Percentiles rank a stretch among this genome's conserved stretches.
Conservation (phyloP, 2,888 invertebrate species). For the Lasioglossum villosulum region DNA sequence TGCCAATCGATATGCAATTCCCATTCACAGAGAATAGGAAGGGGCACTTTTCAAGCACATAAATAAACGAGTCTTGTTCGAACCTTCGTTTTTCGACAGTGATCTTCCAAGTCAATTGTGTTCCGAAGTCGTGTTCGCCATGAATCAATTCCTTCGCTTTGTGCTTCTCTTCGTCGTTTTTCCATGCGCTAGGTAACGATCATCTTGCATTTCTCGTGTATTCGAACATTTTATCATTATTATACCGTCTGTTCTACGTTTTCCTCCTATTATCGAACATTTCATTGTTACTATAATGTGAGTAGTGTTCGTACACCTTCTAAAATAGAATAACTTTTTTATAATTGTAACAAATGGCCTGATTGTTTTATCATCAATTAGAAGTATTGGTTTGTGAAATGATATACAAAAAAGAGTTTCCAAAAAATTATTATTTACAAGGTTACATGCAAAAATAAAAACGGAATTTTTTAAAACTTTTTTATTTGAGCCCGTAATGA, state of each 20-base stretch:
- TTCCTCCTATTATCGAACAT: not conserved
- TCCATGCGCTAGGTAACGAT: not conserved
- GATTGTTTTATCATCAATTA: no score
- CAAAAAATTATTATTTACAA: no score
- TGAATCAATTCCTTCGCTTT: not conserved
- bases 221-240: not conserved
- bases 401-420: no score
- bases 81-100: not conserved
- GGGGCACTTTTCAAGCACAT: not conserved
- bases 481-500: no score
- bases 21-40: not conserved
- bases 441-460: no score
- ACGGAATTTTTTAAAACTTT: no score
- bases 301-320: no score
- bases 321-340: no score
- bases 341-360: no score
- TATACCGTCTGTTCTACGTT: not conserved
- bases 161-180: not conserved
- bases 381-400: no score
- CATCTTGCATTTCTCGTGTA: not conserved
- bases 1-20: not conserved
- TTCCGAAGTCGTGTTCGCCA: not conserved
- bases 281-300: no score
- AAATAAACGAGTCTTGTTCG: not conserved
- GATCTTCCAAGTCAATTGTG: not conserved